Evolutionary conservation across 1,140 invertebrate genomes (phyloP).

Genomic region (Brachionus asplanchnoidis): DNA sequence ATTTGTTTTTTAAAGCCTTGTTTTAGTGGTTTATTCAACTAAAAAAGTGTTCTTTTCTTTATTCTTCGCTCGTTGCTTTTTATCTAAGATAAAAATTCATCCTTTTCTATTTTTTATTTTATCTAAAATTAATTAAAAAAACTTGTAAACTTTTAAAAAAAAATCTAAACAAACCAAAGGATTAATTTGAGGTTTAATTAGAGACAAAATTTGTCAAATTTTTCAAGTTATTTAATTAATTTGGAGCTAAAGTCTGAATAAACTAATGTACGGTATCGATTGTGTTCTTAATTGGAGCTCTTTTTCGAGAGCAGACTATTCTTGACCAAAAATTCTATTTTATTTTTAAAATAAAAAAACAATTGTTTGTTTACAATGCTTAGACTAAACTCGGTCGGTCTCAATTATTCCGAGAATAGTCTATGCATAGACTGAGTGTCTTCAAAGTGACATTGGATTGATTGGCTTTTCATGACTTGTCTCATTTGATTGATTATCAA

Average conservation of each 20-base stretch:
- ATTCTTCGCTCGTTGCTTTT: background rate
- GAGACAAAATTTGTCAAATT: background rate
- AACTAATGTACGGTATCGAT: background rate
- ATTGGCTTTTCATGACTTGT: constrained; percentile 8
- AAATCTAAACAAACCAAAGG: background rate
- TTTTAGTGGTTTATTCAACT: background rate
- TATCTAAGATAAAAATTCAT: constrained; percentile 1
- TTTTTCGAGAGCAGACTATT: background rate
- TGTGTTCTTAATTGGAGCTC: background rate
- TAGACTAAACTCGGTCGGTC: background rate
- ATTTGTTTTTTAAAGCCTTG: background rate
- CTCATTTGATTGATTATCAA: background rate
- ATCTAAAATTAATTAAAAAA: constrained; percentile 38
- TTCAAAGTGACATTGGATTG: background rate
- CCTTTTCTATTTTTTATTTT: background rate
- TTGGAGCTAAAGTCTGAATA: background rate
- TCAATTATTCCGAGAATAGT: background rate
- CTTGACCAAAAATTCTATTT: background rate
- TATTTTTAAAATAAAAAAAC: background rate
- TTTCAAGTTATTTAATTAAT: background rate
- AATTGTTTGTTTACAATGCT: background rate
- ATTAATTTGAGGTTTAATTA: constrained; percentile 10
- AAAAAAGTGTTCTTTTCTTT: background rate
- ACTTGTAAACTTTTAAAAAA: constrained; percentile 9
- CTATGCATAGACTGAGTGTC: background rate